A percentile compares a stretch with the other conserved stretches of the same genome.
These are phyloP conservation scores for Drosophila pruinosa DNA, from an alignment of 1,140 invertebrate species.

Conservation along the genomic window DNA sequence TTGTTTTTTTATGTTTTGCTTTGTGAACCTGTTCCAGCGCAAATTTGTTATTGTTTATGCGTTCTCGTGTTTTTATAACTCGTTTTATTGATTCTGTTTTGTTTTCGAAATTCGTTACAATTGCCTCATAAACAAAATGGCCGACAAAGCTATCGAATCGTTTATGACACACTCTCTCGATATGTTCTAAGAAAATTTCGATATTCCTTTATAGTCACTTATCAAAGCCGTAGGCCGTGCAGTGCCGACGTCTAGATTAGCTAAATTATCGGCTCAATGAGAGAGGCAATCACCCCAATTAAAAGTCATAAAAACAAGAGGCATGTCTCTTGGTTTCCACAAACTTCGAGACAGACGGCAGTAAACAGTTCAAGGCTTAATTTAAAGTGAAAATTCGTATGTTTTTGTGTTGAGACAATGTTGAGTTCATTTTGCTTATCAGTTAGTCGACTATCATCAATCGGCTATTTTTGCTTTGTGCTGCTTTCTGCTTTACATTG, in stretches of 20 bases:
- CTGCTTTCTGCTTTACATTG: conserved; percentile 32
- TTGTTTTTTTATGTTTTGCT: conserved; percentile 32
- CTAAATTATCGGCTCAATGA: neutral
- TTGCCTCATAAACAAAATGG: conserved; percentile 51
- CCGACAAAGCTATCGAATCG: conserved; percentile 28
- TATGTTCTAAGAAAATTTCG: conserved; percentile 35
- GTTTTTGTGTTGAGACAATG: neutral
- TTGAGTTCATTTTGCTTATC: conserved; percentile 12
- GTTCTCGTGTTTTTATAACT: conserved; percentile 34
- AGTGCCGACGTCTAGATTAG: conserved; percentile 17
- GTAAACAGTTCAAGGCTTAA: conserved; percentile 9
- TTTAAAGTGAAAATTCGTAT: conserved; percentile 1
- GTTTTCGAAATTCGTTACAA: conserved; percentile 70
- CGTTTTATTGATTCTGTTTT: conserved; percentile 73
- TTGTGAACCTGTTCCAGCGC: conserved; percentile 43
- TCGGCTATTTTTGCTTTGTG: conserved; percentile 22
- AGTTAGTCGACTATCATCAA: neutral
- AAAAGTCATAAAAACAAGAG: conserved; percentile 5
- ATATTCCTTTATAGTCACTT: conserved; percentile 20
- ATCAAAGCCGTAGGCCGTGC: neutral
- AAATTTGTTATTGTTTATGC: conserved; percentile 22
- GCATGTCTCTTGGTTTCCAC: conserved; percentile 10
- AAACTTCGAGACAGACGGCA: conserved; percentile 18
- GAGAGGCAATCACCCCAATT: conserved; percentile 26
- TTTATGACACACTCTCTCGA: conserved; percentile 26